Evolutionary conservation across 2,797 vertebrate species (phyloP), one percentile per base, ranked within the genome.

Genomic region (Tokudaia tokunoshimensis): DNA sequence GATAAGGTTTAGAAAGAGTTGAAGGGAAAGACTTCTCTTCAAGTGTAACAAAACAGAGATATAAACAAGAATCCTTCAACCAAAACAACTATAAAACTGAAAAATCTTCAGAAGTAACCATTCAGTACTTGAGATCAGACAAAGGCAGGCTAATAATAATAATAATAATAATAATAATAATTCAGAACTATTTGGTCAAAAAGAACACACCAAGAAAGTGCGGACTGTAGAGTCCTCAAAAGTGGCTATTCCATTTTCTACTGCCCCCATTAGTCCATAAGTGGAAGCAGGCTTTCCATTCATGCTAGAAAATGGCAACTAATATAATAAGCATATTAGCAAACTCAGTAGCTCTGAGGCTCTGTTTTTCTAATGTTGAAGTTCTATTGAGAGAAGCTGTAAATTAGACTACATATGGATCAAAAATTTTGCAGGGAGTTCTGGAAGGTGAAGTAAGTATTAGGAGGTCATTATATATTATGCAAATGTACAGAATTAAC

Each of bases 11-110:
- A 70, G 78, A 85, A 92, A 79, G 31, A 67, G n/a, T 75, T 81
- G 44, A 83, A 91, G 55, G 41, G 9, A 57, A 92, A 37, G 63
- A 20, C 55, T 76, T 96, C 17, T 82, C 72, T 94, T 94, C 41
- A 31, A 67, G 14, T 14, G 34, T 52, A 67, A 84, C 47, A 87
- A 14, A 93, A 88, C 19, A 26, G 24, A 63, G 24, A 83, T 6
- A 52, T 57, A 83, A 93, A 70, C 41, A 93, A 79, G 70, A 81
- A 84, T 93, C 4, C 61, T 41, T 52, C 93, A 7, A 19, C 13
- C 29, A 93, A 96, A 91, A 2, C 44, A 88, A 74, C 44, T 92
- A 22, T 70, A 90, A 57, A 34, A 72, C 41, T 85, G 2, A 92
- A 91, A 75, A 95, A 74, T n/a, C 13, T 44, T 52, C 63, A 37